Evolutionary conservation across 2,888 invertebrate species (phyloP).

Genomic region (Cheiracanthium punctorium): DNA sequence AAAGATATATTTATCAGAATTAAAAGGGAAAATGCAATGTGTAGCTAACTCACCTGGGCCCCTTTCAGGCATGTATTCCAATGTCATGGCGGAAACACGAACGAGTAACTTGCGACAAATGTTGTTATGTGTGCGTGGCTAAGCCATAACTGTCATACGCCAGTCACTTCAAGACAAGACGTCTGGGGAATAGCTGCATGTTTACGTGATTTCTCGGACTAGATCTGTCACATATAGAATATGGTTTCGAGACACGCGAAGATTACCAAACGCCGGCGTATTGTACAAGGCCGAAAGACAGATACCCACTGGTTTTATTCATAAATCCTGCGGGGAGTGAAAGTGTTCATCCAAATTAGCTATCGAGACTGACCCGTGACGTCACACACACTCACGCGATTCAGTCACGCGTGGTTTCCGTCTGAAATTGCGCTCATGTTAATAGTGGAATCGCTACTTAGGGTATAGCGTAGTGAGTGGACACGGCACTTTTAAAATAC

Average conservation of each 20-base stretch:
- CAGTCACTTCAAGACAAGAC: background rate
- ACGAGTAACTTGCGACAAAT: background rate
- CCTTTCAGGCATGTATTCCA: background rate
- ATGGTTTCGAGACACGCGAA: background rate
- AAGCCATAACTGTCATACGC: background rate
- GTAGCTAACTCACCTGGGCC: background rate
- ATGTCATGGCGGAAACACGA: background rate
- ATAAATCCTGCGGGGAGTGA: background rate
- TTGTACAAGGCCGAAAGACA: background rate
- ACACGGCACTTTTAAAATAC: too few relatives aligned
- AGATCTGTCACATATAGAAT: background rate
- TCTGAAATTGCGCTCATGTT: background rate
- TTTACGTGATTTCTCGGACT: background rate
- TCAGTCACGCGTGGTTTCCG: constrained; percentile 7
- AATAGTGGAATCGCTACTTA: constrained; percentile 2
- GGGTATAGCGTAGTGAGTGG: background rate
- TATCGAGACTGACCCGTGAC: constrained; percentile 22
- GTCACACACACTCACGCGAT: constrained; percentile 8
- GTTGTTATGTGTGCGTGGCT: background rate
- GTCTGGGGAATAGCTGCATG: background rate
- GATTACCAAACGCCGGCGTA: background rate
- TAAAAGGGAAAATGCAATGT: too few relatives aligned
- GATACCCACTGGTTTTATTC: background rate
- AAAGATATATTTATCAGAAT: too few relatives aligned
- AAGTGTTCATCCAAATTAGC: background rate